Conservation (phyloP, 1,140 invertebrate genomes). For the Harpegnathos saltator region DNA sequence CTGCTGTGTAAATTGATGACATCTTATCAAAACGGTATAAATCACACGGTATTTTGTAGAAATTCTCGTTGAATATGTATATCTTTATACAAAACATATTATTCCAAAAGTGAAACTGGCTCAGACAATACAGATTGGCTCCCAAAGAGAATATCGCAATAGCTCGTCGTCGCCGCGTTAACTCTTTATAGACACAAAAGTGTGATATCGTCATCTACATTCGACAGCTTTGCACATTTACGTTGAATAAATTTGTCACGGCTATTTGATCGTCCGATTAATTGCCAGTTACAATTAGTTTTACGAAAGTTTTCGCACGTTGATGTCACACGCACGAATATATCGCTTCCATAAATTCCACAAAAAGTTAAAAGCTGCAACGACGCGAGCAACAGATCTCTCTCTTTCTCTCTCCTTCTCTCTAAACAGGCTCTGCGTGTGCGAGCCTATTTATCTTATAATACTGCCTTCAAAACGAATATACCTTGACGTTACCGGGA, state of each 20-base stretch:
- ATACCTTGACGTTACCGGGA: not conserved
- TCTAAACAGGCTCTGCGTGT: not conserved
- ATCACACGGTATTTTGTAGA: not conserved
- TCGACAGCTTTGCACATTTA: not conserved
- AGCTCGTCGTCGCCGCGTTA: not conserved
- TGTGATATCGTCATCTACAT: not conserved
- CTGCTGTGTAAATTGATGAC: slow-evolving; percentile 5
- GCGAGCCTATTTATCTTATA: slow-evolving; percentile 3
- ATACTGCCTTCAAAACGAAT: slow-evolving; percentile 27
- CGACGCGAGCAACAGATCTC: not conserved
- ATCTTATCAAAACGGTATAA: not conserved
- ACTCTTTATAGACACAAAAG: not conserved
- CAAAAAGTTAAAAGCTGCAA: slow-evolving; percentile 18
- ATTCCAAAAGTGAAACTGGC: slow-evolving; percentile 5
- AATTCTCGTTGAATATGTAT: not conserved
- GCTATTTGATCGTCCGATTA: too few species aligned
- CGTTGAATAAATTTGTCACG: not conserved
- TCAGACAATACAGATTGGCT: not conserved
- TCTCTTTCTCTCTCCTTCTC: too few species aligned
- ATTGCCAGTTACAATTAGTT: too few species aligned
- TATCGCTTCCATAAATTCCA: not conserved
- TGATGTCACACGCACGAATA: not conserved
- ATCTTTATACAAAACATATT: slow-evolving; percentile 8
- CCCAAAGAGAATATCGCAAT: slow-evolving; percentile 1
- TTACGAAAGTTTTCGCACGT: not conserved